Evolutionary conservation across 2,113 vertebrate species (phyloP), one percentile per base, ranked within the genome.

Genomic region (Genyomyrus donnyi): DNA sequence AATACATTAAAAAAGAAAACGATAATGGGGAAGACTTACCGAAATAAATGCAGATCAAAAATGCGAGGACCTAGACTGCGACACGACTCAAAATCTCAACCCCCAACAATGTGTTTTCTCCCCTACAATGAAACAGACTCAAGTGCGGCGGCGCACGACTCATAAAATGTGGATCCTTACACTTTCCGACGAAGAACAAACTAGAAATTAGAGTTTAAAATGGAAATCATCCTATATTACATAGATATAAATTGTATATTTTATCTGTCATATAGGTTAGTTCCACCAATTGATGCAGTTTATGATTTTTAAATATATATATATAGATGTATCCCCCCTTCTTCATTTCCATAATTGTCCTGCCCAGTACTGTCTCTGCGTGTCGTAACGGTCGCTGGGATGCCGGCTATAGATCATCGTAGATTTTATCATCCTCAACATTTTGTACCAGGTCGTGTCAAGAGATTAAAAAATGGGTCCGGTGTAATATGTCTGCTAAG

Each of bases 31-130:
- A 4, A 0, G 15, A 94, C 95, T 95, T 92, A 96, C 96, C 95
- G 95, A 96, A 95, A 95, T 95, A 80, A 96, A 94, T 96, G 94
- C 96, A 95, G 95, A 96, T 96, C 95, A 95, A 95, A 95, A 96
- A 94, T 94, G 94, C 88, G 90, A 92, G 90, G 92, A 94, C 91
- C 92, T 92, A 91, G 93, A 91, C 88, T 92, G 91, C 91, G 90
- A 92, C 89, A 92, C 90, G 92, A 88, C 90, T 90, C 92, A 88
- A 90, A 91, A 11, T 91, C 88, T 91, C 74, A 91, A 92, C 85
- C 92, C 92, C 94, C 62, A 92, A 95, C 93, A 94, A 95, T 53
- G 49, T 83, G 74, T 52, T 45, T 8, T 49, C 17, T 50, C 27
- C 39, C 77, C 17, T 83, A 89, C 74, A 58, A 56, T 56, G 83